Base-by-base conservation (phyloP, 2,888 invertebrate genomes). In the Adela reaumurella region DNA sequence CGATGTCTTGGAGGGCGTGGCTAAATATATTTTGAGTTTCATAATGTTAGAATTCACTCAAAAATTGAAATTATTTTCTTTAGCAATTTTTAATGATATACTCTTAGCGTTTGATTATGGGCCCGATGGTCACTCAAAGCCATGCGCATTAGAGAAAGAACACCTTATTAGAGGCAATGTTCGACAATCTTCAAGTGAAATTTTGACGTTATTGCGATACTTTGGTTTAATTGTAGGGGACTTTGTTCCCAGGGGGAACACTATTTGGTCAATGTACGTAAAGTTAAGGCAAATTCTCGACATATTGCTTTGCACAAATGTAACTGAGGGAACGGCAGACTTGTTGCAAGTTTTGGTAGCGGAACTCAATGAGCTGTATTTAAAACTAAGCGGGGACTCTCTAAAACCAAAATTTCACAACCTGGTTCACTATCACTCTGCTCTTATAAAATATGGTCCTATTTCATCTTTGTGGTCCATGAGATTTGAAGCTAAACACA, bases 1-100 rank as follows among this genome's bases (percentile, higher is more conserved):
- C 45, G 57, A 58, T 20, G 35, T 58, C 28, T 48, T 56, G 17
- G 57, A 59, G 48, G 57, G 59, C 2, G 50, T 55, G 8, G 51
- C 52, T 4, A 56, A 55, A 52, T 52, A 53, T 24, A 52, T 54
- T 17, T 44, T 45, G 14, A 48, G 53, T 11, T 45, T 49, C 17
- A 28, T 50, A 3, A 8, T 49, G n/a, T n/a, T 43, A 16, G 6
- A 47, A 19, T 46, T 42, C 41, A 48, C 24, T 35, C 8, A 45
- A 35, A 35, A 10, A 5, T 48, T 17, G 10, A 45, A 48, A 24
- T 45, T 19, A 10, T 48, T 48, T 45, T 41, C 45, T 3, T 43
- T 48, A 19, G 4, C 14, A 6, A 6, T 16, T 29, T 17, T 48
- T 5, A 45, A 29, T 45, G 45, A 45, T 4, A 48, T 19, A 48